Evolutionary conservation across 2,888 invertebrate genomes (phyloP).

Genomic region (Acanthoscelides obtectus): DNA sequence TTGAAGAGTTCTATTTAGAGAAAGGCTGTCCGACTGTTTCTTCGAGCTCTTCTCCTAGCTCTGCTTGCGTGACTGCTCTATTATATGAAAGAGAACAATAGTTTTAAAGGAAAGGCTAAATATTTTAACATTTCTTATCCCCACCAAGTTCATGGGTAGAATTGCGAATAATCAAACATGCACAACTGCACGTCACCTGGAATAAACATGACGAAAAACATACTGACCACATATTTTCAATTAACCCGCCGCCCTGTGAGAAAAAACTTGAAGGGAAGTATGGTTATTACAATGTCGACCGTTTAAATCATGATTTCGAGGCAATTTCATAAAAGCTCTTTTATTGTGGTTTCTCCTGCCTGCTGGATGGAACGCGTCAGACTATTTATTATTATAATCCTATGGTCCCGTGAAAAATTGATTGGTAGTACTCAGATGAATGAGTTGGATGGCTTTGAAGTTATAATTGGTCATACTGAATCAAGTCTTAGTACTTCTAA

Average conservation of each 20-base stretch:
- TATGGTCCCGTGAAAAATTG: slow-evolving; percentile 25
- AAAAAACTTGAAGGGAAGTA: background rate
- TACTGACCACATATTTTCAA: background rate
- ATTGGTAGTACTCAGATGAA: slow-evolving; percentile 15
- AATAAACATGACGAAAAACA: background rate
- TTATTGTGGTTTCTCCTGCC: background rate
- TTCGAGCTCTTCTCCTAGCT: no score
- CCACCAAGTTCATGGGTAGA: no score
- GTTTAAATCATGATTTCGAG: slow-evolving; percentile 5
- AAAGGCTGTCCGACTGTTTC: no score
- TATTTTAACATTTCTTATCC: no score
- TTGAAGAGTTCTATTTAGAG: no score
- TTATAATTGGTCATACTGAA: background rate
- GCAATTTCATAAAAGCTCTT: slow-evolving; percentile 5
- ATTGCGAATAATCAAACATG: no score
- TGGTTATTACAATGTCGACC: background rate
- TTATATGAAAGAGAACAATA: no score
- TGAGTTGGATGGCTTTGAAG: background rate
- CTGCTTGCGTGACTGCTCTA: no score
- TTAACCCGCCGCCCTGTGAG: background rate
- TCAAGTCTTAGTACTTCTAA: no score
- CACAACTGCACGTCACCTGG: background rate
- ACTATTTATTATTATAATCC: slow-evolving; percentile 13
- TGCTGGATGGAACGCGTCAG: background rate
- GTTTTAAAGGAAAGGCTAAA: no score